These are phyloP conservation scores for Drosophila testacea DNA, from an alignment of 2,888 invertebrate species.

Conservation along the genomic window DNA sequence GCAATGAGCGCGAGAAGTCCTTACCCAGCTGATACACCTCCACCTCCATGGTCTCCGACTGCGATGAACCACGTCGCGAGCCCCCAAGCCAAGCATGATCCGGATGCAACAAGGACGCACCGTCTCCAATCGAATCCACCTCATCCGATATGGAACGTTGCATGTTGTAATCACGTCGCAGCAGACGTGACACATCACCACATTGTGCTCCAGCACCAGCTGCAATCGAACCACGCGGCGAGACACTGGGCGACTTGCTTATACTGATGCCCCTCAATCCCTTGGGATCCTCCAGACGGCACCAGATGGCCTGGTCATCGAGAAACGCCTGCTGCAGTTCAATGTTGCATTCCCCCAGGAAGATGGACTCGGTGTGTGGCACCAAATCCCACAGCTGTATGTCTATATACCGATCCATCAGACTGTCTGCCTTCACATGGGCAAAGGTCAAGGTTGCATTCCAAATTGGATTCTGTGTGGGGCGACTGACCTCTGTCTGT, in stretches of 20 bases:
- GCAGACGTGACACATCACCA: slow-evolving; percentile 88
- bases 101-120: slow-evolving; percentile 92
- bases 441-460: slow-evolving; percentile 95
- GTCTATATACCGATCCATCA: slow-evolving; percentile 93
- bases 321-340: slow-evolving; percentile 90
- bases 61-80: slow-evolving; percentile 94
- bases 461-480: slow-evolving; percentile 96
- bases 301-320: slow-evolving; percentile 96
- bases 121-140: slow-evolving; percentile 91
- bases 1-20: slow-evolving; percentile 94
- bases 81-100: slow-evolving; percentile 93
- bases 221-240: slow-evolving; percentile 90
- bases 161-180: slow-evolving; percentile 90
- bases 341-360: slow-evolving; percentile 92
- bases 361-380: slow-evolving; percentile 92
- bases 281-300: slow-evolving; percentile 92
- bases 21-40: slow-evolving; percentile 94
- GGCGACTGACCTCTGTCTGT: slow-evolving; percentile 94
- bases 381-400: slow-evolving; percentile 95
- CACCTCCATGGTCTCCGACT: slow-evolving; percentile 94
- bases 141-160: slow-evolving; percentile 92
- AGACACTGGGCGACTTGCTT: slow-evolving; percentile 90
- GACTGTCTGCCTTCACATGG: slow-evolving; percentile 91
- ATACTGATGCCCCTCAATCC: slow-evolving; percentile 87
- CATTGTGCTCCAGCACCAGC: slow-evolving; percentile 87